Percentiles rank a stretch among this genome's conserved stretches.
These are phyloP conservation scores for Cinclus mexicanus DNA, from an alignment of 2,113 vertebrate species.

Conservation along the genomic window DNA sequence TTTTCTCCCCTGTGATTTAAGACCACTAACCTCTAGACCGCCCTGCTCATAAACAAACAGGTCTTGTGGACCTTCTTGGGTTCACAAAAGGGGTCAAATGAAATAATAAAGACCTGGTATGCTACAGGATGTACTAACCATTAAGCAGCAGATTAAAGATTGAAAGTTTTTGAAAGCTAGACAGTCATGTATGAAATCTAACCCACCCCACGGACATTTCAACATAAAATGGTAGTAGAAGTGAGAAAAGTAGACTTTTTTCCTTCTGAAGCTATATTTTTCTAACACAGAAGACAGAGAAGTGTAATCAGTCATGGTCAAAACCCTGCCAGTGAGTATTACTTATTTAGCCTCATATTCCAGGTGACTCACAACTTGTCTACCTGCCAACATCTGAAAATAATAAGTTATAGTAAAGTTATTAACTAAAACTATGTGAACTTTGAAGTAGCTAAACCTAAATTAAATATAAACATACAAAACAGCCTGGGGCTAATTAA, in stretches of 20 bases:
- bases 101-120: conserved; percentile 62
- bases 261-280: conserved; percentile 49
- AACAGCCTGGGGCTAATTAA: conserved; percentile 57
- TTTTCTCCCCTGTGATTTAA: conserved; percentile 53
- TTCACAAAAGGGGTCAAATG: conserved; percentile 62
- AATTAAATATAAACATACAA: conserved; percentile 67
- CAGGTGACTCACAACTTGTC: conserved; percentile 67
- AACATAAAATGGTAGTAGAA: conserved; percentile 52
- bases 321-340: conserved; percentile 62
- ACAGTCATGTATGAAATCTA: conserved; percentile 53
- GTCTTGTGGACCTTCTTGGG: conserved; percentile 49
- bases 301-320: conserved; percentile 58
- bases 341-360: conserved; percentile 66
- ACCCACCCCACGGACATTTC: conserved; percentile 28
- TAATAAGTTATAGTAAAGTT: conserved; percentile 71
- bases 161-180: conserved; percentile 64
- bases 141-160: conserved; percentile 66
- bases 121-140: conserved; percentile 60
- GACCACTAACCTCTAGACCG: conserved; percentile 11
- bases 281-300: conserved; percentile 60
- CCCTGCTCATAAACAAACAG: conserved; percentile 60
- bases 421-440: conserved; percentile 60
- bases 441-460: conserved; percentile 70
- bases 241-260: conserved; percentile 62
- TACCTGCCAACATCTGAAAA: conserved; percentile 69